phyloP scores from a whole-genome alignment of 2,113 vertebrate genomes.

The Helogale parvula region DNA sequence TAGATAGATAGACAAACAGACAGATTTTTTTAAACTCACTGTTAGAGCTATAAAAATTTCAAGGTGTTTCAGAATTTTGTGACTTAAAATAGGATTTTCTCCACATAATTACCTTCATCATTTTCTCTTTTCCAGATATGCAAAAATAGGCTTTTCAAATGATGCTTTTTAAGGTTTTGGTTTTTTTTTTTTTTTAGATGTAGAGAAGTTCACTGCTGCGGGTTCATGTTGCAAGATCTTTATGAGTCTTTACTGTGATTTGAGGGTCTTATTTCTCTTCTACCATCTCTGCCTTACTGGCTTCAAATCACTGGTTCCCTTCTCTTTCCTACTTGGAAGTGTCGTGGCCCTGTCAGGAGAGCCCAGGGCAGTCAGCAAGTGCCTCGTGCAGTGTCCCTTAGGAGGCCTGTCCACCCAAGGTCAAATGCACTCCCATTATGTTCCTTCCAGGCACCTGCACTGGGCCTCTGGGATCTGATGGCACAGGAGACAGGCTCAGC shows the following conservation, averaged over 20 bases:
- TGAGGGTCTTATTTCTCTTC: background rate
- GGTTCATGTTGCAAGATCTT: too few species aligned
- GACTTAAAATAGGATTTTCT: background rate
- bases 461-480: background rate
- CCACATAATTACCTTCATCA: background rate
- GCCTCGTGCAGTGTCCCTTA: too few species aligned
- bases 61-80: background rate
- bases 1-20: too few species aligned
- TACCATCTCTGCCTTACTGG: background rate
- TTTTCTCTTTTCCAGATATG: background rate
- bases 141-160: background rate
- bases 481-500: rapidly evolving
- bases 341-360: rapidly evolving
- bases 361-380: too few species aligned
- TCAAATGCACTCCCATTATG: too few species aligned
- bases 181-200: background rate
- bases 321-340: background rate
- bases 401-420: background rate
- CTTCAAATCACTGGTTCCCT: background rate
- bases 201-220: background rate
- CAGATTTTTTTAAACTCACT: background rate
- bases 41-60: background rate
- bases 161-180: background rate
- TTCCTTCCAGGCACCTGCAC: rapidly evolving
- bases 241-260: background rate